These are phyloP conservation scores for Pemphigus obesinymphae DNA, from an alignment of 1,140 invertebrate species.

Conservation along the genomic window DNA sequence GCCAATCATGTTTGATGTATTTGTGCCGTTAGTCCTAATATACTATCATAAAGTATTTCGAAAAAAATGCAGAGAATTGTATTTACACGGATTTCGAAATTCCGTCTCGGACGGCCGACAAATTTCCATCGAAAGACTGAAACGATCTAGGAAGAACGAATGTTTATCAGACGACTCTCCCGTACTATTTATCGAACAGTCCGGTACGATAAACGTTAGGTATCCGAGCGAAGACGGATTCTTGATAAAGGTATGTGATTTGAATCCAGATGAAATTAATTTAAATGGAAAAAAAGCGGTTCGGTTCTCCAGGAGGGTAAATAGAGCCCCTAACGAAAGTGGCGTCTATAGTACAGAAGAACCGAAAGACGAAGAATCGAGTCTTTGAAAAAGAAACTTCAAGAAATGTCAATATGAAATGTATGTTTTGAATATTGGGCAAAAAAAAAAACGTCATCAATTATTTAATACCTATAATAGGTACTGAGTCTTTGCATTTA, in stretches of 20 bases:
- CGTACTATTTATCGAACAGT: slow-evolving; percentile 17
- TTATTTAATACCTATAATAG: no score
- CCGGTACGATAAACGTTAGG: not conserved
- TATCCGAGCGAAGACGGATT: not conserved
- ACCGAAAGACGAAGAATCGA: not conserved
- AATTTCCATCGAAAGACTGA: not conserved
- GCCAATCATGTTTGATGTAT: not conserved
- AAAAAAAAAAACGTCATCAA: no score
- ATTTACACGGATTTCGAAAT: slow-evolving; percentile 23
- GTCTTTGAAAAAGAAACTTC: not conserved
- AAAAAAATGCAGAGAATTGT: slow-evolving; percentile 22
- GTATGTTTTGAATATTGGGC: no score
- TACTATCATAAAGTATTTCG: slow-evolving; percentile 20
- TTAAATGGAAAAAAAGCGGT: not conserved
- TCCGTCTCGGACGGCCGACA: slow-evolving; percentile 22
- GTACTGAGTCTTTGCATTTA: not conserved
- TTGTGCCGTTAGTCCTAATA: not conserved
- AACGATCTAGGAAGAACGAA: not conserved
- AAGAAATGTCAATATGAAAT: not conserved
- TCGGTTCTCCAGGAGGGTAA: not conserved
- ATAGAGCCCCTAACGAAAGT: not conserved
- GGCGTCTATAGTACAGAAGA: not conserved
- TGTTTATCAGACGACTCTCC: not conserved
- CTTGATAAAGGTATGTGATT: not conserved
- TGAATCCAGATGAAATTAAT: not conserved